Conservation (phyloP, 53 echinoderm and acorn worm species). For the Patiria pectinifera region DNA sequence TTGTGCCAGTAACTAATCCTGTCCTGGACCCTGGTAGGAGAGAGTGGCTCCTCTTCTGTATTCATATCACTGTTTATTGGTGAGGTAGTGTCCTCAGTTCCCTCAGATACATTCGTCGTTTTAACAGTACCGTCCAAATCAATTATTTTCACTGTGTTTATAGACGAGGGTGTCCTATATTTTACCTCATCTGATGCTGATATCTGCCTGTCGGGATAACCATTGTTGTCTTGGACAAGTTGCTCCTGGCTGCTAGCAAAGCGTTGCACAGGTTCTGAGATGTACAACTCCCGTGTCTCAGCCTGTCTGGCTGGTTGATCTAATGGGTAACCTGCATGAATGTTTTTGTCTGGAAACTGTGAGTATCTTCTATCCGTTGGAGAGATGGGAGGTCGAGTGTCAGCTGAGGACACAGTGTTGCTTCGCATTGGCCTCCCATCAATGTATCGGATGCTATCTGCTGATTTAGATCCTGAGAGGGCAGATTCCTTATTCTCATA, state of each 20-base stretch:
- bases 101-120: slow-evolving; percentile 26
- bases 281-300: slow-evolving; percentile 14
- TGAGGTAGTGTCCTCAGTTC: not conserved
- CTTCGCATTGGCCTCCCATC: slow-evolving; percentile 60
- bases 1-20: slow-evolving; percentile 75
- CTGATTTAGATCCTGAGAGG: slow-evolving; percentile 47
- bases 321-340: not conserved
- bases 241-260: slow-evolving; percentile 41
- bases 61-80: slow-evolving; percentile 22
- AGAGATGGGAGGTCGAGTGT: slow-evolving; percentile 44
- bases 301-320: not conserved
- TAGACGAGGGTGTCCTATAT: not conserved
- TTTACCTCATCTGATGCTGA: not conserved
- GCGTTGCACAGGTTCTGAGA: slow-evolving; percentile 32
- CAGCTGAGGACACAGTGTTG: slow-evolving; percentile 58
- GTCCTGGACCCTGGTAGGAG: slow-evolving; percentile 56
- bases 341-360: slow-evolving; percentile 48
- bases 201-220: not conserved
- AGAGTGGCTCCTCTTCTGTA: slow-evolving; percentile 37
- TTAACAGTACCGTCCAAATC: slow-evolving; percentile 39
- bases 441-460: slow-evolving; percentile 55
- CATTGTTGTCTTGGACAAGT: slow-evolving; percentile 19
- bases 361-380: slow-evolving; percentile 59
- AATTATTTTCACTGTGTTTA: slow-evolving; percentile 51
- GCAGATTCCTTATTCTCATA: slow-evolving; percentile 56